phyloP scores from a whole-genome alignment of 2,797 vertebrate species.

The Merluccius polli region DNA sequence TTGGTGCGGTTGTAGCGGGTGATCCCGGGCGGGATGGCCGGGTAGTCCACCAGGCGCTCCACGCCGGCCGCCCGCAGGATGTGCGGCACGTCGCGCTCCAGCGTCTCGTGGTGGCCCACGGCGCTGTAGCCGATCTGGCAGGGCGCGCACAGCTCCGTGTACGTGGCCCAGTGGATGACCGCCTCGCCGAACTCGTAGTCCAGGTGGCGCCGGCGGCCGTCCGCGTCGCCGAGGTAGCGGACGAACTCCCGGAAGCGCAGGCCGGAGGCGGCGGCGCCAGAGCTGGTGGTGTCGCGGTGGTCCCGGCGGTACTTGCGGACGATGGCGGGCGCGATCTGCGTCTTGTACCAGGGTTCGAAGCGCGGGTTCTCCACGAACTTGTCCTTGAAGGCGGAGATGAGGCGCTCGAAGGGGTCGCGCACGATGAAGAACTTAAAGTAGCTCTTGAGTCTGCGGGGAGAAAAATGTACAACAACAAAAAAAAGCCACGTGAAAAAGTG shows the following conservation, averaged over 20 bases:
- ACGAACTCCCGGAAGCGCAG: conserved; percentile 96
- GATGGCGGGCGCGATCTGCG: conserved; percentile 92
- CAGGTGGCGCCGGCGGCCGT: conserved; percentile 77
- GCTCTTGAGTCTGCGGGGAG: conserved; percentile 76
- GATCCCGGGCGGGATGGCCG: conserved; percentile 92
- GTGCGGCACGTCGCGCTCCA: conserved; percentile 87
- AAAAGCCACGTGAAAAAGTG: too few species aligned
- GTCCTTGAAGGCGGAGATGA: conserved; percentile 97
- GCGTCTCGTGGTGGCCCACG: conserved; percentile 93
- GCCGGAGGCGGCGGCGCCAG: conserved; percentile 68
- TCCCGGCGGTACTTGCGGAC: conserved; percentile 89
- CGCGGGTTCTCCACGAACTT: conserved; percentile 97
- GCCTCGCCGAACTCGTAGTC: conserved; percentile 92
- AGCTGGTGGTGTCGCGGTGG: conserved; percentile 72
- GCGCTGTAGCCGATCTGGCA: conserved; percentile 87
- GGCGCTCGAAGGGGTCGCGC: conserved; percentile 94
- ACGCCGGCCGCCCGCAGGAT: conserved; percentile 88
- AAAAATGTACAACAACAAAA: too few species aligned
- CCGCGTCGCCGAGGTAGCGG: conserved; percentile 87
- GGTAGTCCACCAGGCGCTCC: conserved; percentile 86
- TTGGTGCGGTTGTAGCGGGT: conserved; percentile 92
- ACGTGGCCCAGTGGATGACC: conserved; percentile 96
- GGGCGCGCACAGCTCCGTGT: conserved; percentile 89
- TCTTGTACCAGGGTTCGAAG: conserved; percentile 96
- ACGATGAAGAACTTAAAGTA: conserved; percentile 99